Base-by-base conservation (phyloP, 2,888 invertebrate species). In the Drosophila histrio region DNA sequence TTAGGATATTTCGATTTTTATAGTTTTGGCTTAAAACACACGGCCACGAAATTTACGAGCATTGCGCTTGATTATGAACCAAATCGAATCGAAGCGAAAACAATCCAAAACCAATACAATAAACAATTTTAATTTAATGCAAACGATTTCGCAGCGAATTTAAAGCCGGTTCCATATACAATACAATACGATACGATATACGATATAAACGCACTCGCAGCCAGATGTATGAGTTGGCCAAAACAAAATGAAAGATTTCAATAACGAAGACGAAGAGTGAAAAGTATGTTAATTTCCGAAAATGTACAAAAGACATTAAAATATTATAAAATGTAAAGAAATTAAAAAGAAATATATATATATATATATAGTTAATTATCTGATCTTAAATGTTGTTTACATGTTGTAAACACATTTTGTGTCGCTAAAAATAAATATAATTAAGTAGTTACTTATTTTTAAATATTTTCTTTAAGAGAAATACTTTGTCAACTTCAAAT, bases 101-200 rank as follows among this genome's bases (percentile, higher is more conserved):
- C 53, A 43, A 60, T 53, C 39, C 39, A 60, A 63, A n/a, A n/a
- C n/a, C 47, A 62, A 58, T 36, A 57, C 62, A 65, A 81, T 85
- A 78, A 85, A 85, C 65, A 81, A 78, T 61, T 72, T 78, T 74
- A 64, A 81, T 58, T 81, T 74, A 85, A 78, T 63, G 79, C 65
- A 63, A 73, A 54, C 34, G 79, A 68, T 61, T 59, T 47, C 32
- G 22, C 19, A 36, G 30, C 38, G 46, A 61, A 56, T 58, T 41
- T 60, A 26, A 66, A 77, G 65, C 78, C 62, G 63, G 77, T 77
- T 72, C 34, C 44, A 65, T 53, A 53, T 28, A 26, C 21, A 43
- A 43, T 19, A 19, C 21, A 32, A 26, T 44, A 9, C n/a, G 9
- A 4, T 11, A 9, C n/a, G 2, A 4, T 15, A 17, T n/a, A 30